These are phyloP conservation scores for Micropoecilia bifurca DNA, from an alignment of 2,797 vertebrate species.

Conservation along the genomic window DNA sequence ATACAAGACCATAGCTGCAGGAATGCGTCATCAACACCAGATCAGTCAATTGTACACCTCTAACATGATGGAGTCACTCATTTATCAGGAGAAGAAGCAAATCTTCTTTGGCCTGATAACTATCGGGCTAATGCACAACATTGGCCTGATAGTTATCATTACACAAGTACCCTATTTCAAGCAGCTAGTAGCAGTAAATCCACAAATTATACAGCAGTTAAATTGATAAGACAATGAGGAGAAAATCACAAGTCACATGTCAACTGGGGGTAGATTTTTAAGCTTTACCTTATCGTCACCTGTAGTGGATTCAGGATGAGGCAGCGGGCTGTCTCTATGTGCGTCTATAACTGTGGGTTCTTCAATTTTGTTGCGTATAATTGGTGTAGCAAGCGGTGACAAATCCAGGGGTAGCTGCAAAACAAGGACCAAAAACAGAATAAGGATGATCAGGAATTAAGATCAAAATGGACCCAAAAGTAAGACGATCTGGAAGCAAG, in stretches of 20 bases:
- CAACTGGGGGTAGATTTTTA: neutral
- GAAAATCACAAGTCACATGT: conserved; percentile 3
- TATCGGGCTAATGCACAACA: neutral
- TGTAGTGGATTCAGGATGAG: conserved; percentile 97
- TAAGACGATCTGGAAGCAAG: neutral
- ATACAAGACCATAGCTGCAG: conserved; percentile 81
- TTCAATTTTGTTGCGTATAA: conserved; percentile 96
- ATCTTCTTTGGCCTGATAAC: conserved; percentile 16
- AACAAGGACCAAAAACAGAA: neutral
- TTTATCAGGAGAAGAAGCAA: conserved; percentile 13
- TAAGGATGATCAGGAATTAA: neutral
- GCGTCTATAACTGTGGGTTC: conserved; percentile 87
- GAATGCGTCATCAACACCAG: conserved; percentile 58
- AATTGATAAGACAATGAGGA: conserved; percentile 20
- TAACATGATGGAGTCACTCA: conserved; percentile 19
- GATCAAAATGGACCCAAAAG: neutral
- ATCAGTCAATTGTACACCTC: conserved; percentile 19
- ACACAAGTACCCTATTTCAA: neutral
- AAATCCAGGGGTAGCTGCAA: conserved; percentile 94
- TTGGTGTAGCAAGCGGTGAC: conserved; percentile 95
- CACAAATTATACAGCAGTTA: conserved; percentile 10
- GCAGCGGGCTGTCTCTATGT: conserved; percentile 95
- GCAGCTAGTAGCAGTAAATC: conserved; percentile 12
- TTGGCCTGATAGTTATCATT: conserved; percentile 21
- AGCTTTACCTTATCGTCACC: conserved; percentile 93